phyloP scores from a whole-genome alignment of 2,113 vertebrate genomes.

The Carassius auratus region DNA sequence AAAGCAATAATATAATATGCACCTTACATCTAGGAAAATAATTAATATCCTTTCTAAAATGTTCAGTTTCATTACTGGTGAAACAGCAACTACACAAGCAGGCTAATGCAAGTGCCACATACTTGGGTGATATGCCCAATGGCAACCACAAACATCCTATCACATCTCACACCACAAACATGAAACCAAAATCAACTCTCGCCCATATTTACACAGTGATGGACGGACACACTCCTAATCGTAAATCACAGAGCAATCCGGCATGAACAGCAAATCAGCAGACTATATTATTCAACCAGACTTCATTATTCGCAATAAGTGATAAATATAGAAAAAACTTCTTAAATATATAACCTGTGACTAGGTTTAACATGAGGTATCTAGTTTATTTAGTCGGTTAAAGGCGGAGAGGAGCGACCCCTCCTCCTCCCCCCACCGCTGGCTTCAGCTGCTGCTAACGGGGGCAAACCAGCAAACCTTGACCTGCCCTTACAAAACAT shows the following conservation, averaged over 20 bases:
- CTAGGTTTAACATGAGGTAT: not conserved
- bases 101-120: not conserved
- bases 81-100: not conserved
- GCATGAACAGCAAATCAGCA: not conserved
- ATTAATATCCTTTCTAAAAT: not conserved
- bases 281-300: not conserved
- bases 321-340: not conserved
- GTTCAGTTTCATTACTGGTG: not conserved
- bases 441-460: slow-evolving; percentile 33
- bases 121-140: not conserved
- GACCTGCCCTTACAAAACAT: slow-evolving; percentile 42
- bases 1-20: not conserved
- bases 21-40: not conserved
- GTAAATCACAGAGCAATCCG: not conserved
- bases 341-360: not conserved
- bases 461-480: slow-evolving; percentile 39
- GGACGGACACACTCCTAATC: not conserved
- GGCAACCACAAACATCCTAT: not conserved
- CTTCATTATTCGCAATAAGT: not conserved
- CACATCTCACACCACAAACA: not conserved
- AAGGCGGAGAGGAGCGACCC: not conserved
- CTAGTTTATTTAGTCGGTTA: not conserved
- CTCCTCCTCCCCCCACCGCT: slow-evolving; percentile 24
- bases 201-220: not conserved
- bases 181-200: not conserved